Conservation (phyloP, 2,113 vertebrate genomes). For the Camelus dromedarius region DNA sequence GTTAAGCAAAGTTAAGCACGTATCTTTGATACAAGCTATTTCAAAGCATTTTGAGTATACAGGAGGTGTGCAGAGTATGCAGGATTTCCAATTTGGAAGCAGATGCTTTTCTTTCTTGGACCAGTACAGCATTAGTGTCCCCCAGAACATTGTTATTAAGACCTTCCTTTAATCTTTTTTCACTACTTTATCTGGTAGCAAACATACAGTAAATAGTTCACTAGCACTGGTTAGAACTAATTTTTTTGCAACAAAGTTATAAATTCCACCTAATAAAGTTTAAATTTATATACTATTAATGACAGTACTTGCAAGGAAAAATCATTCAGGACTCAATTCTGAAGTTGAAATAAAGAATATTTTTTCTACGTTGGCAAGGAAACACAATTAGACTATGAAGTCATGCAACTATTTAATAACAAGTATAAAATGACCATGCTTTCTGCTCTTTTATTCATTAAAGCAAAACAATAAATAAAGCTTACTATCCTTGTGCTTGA, state of each 20-base stretch:
- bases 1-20: background rate
- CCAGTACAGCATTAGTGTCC: background rate
- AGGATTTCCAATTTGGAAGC: background rate
- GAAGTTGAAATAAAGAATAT: background rate
- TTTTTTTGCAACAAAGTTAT: background rate
- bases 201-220: background rate
- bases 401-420: background rate
- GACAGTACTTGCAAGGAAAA: background rate
- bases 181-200: background rate
- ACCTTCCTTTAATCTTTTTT: background rate
- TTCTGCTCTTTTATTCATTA: conserved; percentile 43
- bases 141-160: background rate
- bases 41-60: background rate
- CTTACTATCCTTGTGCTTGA: background rate
- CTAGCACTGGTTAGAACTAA: background rate
- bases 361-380: background rate
- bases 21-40: background rate
- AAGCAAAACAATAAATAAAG: conserved; percentile 51
- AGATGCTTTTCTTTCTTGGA: background rate
- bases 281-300: background rate
- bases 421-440: background rate
- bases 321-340: background rate
- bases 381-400: conserved; percentile 26
- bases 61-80: background rate
- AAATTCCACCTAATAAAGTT: background rate